These are phyloP conservation scores for Andricus grossulariae DNA, from an alignment of 1,140 invertebrate genomes.

Conservation along the genomic window DNA sequence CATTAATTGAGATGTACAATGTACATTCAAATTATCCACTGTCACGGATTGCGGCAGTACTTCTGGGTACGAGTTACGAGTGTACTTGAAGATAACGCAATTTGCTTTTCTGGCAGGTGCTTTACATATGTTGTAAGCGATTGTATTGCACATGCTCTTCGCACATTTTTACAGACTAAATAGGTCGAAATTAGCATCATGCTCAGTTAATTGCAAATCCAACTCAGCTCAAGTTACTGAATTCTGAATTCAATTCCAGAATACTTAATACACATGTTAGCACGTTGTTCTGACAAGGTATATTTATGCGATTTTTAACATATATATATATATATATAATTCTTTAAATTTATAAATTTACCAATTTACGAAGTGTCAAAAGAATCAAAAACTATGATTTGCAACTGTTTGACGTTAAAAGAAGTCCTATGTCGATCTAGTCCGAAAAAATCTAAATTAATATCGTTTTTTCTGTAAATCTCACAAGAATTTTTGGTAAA, in stretches of 20 bases:
- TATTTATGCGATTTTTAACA: too few relatives aligned
- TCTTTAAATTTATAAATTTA: too few relatives aligned
- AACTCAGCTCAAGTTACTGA: slow-evolving; percentile 30
- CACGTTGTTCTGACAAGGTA: background rate
- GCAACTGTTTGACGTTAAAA: too few relatives aligned
- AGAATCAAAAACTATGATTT: too few relatives aligned
- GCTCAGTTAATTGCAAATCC: slow-evolving; percentile 57
- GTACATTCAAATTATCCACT: slow-evolving; percentile 1
- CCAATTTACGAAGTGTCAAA: too few relatives aligned
- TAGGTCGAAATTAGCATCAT: slow-evolving; percentile 65
- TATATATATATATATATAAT: too few relatives aligned
- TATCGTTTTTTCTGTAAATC: too few relatives aligned
- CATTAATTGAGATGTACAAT: slow-evolving; percentile 4
- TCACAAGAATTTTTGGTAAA: too few relatives aligned
- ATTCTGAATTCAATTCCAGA: background rate
- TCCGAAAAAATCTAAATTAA: too few relatives aligned
- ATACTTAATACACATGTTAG: background rate
- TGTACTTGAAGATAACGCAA: slow-evolving; percentile 49
- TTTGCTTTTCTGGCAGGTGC: slow-evolving; percentile 46
- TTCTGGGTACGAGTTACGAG: background rate
- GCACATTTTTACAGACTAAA: slow-evolving; percentile 52
- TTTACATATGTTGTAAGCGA: slow-evolving; percentile 40
- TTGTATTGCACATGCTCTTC: slow-evolving; percentile 58
- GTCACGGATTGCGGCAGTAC: background rate
- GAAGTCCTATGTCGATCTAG: too few relatives aligned